Evolutionary conservation across 64 coral and sea anemone genomes (phyloP).

Genomic region (Stichodactyla helianthus): DNA sequence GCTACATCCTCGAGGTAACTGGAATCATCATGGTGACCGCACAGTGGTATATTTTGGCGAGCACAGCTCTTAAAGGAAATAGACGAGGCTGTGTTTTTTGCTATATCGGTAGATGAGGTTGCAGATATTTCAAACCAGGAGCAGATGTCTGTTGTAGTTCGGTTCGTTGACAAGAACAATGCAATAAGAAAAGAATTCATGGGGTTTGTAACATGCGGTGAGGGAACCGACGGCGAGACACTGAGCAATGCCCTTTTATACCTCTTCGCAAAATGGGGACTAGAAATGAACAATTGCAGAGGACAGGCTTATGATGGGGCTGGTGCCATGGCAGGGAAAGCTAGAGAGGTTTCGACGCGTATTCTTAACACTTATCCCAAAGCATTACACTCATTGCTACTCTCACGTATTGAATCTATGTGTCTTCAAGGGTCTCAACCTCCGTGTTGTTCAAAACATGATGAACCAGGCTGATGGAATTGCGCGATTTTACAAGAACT

Average conservation of each 20-base stretch:
- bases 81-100: constrained; percentile 67
- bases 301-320: constrained; percentile 56
- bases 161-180: constrained; percentile 20
- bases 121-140: constrained; percentile 58
- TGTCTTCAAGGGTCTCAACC: constrained; percentile 69
- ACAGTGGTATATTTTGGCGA: constrained; percentile 71
- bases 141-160: constrained; percentile 59
- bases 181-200: constrained; percentile 47
- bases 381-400: constrained; percentile 65
- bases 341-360: constrained; percentile 32
- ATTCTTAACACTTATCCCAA: constrained; percentile 60
- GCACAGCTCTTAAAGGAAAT: constrained; percentile 65
- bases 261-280: constrained; percentile 28
- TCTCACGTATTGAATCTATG: constrained; percentile 70
- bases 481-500: not conserved
- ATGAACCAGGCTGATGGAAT: constrained; percentile 5
- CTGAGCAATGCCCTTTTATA: constrained; percentile 37
- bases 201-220: constrained; percentile 36
- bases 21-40: constrained; percentile 57
- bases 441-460: constrained; percentile 73
- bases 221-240: constrained; percentile 39
- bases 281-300: constrained; percentile 26
- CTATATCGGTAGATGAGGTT: constrained; percentile 72
- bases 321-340: constrained; percentile 31
- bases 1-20: constrained; percentile 62